Evolutionary conservation across 2,797 vertebrate species (phyloP).

Genomic region (Percopsis omiscomaycus): DNA sequence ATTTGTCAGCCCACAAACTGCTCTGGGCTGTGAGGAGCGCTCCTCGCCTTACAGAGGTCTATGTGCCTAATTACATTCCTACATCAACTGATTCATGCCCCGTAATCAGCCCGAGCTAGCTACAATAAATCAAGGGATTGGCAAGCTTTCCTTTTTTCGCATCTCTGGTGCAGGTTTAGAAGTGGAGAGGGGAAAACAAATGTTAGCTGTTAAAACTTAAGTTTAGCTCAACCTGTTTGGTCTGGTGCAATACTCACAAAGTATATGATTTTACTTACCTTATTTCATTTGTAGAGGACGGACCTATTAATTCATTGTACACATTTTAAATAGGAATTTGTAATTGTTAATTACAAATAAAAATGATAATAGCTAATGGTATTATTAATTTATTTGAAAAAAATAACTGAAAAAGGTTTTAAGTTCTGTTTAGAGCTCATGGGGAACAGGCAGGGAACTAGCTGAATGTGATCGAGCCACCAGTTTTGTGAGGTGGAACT

Average conservation of each 20-base stretch:
- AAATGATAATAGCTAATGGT: too few relatives aligned
- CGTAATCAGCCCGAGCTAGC: conserved; percentile 76
- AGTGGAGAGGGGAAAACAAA: conserved; percentile 65
- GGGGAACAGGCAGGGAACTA: too few relatives aligned
- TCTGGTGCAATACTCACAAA: conserved; percentile 63
- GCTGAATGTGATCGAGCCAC: too few relatives aligned
- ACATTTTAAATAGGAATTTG: too few relatives aligned
- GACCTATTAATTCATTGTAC: too few relatives aligned
- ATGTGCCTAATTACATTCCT: conserved; percentile 79
- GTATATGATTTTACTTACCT: conserved; percentile 50
- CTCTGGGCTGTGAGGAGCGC: conserved; percentile 70
- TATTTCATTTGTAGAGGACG: background rate
- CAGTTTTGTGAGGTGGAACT: background rate
- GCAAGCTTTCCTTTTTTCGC: conserved; percentile 70
- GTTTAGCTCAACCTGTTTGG: conserved; percentile 51
- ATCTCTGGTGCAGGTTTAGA: conserved; percentile 71
- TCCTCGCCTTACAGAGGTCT: conserved; percentile 68
- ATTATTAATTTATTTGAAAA: too few relatives aligned
- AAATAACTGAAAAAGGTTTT: too few relatives aligned
- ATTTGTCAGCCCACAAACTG: conserved; percentile 82
- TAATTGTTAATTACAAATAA: too few relatives aligned
- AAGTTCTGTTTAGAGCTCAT: too few relatives aligned
- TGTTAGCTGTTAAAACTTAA: conserved; percentile 65
- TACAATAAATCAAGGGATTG: conserved; percentile 81
- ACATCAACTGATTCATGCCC: conserved; percentile 79